These are phyloP conservation scores for Limanda limanda DNA, from an alignment of 2,113 vertebrate species.

Conservation along the genomic window DNA sequence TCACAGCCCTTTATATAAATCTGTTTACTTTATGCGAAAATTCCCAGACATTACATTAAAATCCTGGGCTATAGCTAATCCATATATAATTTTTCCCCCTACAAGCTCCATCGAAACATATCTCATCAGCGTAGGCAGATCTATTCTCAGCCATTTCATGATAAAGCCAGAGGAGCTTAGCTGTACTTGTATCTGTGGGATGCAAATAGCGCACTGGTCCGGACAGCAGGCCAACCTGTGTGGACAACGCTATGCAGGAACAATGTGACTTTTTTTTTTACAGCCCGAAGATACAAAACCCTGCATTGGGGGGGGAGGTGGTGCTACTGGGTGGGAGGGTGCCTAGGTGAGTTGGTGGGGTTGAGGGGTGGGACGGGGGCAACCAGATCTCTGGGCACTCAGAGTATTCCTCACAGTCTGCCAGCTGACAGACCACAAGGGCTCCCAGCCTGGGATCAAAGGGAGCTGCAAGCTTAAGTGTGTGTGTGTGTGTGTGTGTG, in stretches of 20 bases:
- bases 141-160: neutral
- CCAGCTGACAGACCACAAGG: conserved; percentile 59
- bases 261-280: conserved; percentile 53
- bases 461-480: conserved; percentile 7
- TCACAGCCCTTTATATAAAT: too few species aligned
- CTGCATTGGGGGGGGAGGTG: conserved; percentile 1
- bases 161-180: conserved; percentile 22
- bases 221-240: conserved; percentile 11
- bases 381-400: conserved; percentile 59
- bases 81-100: neutral
- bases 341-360: neutral
- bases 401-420: conserved; percentile 43
- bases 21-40: too few species aligned
- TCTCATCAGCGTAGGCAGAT: neutral
- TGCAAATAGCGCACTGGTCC: conserved; percentile 36
- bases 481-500: conserved; percentile 3
- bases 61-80: neutral
- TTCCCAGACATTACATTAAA: too few species aligned
- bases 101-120: neutral
- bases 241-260: conserved; percentile 32
- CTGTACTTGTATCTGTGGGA: conserved; percentile 21
- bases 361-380: neutral
- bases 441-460: conserved; percentile 61
- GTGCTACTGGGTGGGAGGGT: conserved; percentile 12
- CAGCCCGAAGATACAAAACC: conserved; percentile 30